These are phyloP conservation scores for Rhyacophila evoluta DNA, from an alignment of 2,888 invertebrate genomes.

Conservation along the genomic window DNA sequence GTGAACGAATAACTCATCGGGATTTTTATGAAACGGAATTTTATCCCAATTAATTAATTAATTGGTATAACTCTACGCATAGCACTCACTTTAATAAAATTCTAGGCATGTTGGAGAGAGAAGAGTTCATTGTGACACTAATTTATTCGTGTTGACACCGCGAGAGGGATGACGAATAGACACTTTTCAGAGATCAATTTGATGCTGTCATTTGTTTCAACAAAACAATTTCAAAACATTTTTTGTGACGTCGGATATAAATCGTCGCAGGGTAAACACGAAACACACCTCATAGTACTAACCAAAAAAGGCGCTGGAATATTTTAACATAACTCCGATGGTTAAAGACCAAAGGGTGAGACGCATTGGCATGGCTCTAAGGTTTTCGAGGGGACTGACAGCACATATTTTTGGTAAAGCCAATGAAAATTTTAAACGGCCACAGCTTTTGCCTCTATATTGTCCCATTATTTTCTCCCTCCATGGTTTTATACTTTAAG, in stretches of 20 bases:
- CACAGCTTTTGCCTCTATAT: too few relatives aligned
- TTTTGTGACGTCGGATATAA: not conserved
- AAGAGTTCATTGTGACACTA: not conserved
- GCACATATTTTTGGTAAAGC: too few relatives aligned
- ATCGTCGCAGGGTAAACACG: not conserved
- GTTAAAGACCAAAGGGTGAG: not conserved
- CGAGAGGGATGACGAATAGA: conserved; percentile 8
- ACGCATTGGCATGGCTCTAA: not conserved
- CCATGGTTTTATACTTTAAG: too few relatives aligned
- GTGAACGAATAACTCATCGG: too few relatives aligned
- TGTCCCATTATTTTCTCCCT: too few relatives aligned
- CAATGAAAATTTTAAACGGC: too few relatives aligned
- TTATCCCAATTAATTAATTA: too few relatives aligned
- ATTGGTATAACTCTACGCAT: too few relatives aligned
- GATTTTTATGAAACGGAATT: too few relatives aligned
- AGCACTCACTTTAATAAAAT: not conserved
- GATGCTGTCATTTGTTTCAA: conserved; percentile 14
- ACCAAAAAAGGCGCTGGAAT: not conserved
- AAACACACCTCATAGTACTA: not conserved
- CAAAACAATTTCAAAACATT: conserved; percentile 22
- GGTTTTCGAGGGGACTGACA: too few relatives aligned
- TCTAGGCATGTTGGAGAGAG: not conserved
- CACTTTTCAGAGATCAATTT: conserved; percentile 2
- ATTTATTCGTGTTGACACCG: conserved; percentile 13
- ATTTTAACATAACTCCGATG: conserved; percentile 8